Conservation (phyloP, 2,888 invertebrate genomes). For the Acleris laterana region DNA sequence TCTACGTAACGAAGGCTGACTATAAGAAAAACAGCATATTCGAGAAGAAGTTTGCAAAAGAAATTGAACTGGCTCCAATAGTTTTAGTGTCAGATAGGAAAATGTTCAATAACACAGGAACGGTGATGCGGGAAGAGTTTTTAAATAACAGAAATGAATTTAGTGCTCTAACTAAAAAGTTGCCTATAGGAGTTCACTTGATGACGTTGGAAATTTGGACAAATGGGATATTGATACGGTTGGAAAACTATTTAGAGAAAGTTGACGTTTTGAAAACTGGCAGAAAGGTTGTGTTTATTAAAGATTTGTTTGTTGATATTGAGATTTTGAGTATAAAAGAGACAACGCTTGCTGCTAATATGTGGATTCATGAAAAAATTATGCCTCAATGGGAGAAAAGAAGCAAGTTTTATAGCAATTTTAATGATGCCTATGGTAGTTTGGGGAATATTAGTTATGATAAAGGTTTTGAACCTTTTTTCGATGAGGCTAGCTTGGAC, state of each 20-base stretch:
- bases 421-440: slow-evolving; percentile 56
- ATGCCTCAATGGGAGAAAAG: slow-evolving; percentile 79
- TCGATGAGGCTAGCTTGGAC: slow-evolving; percentile 49
- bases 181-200: slow-evolving; percentile 89
- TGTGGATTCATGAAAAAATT: slow-evolving; percentile 82
- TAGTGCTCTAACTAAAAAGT: slow-evolving; percentile 74
- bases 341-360: slow-evolving; percentile 87
- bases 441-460: slow-evolving; percentile 41
- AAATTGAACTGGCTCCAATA: slow-evolving; percentile 55
- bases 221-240: slow-evolving; percentile 86
- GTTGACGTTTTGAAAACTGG: slow-evolving; percentile 83
- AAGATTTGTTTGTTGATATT: slow-evolving; percentile 84
- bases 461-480: slow-evolving; percentile 17
- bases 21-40: slow-evolving; percentile 60
- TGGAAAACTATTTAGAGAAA: slow-evolving; percentile 91
- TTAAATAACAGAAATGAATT: slow-evolving; percentile 53
- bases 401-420: slow-evolving; percentile 55
- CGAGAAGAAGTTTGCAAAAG: slow-evolving; percentile 70
- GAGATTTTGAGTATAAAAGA: slow-evolving; percentile 82
- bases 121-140: slow-evolving; percentile 65
- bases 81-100: slow-evolving; percentile 46
- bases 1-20: slow-evolving; percentile 60
- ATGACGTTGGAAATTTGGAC: slow-evolving; percentile 91
- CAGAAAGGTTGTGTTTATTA: slow-evolving; percentile 80
- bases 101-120: slow-evolving; percentile 29